Percentiles rank a stretch among this genome's conserved stretches.
These are phyloP conservation scores for Physocephala rufipes DNA, from an alignment of 2,888 invertebrate genomes.

Conservation along the genomic window DNA sequence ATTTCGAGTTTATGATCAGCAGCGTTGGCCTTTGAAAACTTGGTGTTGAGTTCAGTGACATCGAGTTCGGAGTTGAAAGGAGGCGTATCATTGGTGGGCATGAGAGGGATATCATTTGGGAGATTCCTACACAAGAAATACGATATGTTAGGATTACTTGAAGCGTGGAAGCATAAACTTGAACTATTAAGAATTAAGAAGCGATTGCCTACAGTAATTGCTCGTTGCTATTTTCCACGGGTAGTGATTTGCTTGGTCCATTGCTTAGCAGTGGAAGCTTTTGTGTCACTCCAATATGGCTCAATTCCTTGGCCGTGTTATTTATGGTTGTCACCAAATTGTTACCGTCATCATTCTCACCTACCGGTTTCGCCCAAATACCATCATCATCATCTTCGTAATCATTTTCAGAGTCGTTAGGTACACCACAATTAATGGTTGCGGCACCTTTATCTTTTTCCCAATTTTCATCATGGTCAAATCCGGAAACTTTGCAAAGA, in stretches of 20 bases:
- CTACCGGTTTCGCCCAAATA: constrained; percentile 62
- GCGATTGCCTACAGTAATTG: constrained; percentile 51
- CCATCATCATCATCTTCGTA: constrained; percentile 57
- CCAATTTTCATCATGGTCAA: constrained; percentile 40
- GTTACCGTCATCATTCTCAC: constrained; percentile 46
- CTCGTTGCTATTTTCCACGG: constrained; percentile 35
- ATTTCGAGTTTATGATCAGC: constrained; percentile 18
- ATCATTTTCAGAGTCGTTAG: constrained; percentile 54
- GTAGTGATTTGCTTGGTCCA: constrained; percentile 50
- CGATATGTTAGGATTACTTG: constrained; percentile 1
- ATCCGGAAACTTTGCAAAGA: constrained; percentile 19
- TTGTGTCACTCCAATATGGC: constrained; percentile 27
- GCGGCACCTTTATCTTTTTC: constrained; percentile 46
- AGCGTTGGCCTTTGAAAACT: constrained; percentile 24
- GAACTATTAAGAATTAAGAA: background rate
- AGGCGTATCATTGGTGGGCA: constrained; percentile 40
- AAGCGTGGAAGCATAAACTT: background rate
- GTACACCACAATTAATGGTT: constrained; percentile 44
- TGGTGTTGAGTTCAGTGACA: constrained; percentile 39
- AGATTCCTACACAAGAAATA: constrained; percentile 40
- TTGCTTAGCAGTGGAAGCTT: constrained; percentile 44
- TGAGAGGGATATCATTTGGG: constrained; percentile 43
- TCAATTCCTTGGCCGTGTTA: constrained; percentile 21
- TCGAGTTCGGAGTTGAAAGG: constrained; percentile 31
- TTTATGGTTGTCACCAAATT: background rate